A percentile compares a stretch with the other conserved stretches of the same genome.
These are phyloP conservation scores for Drosophila recens DNA, from an alignment of 2,888 invertebrate species.

Conservation along the genomic window DNA sequence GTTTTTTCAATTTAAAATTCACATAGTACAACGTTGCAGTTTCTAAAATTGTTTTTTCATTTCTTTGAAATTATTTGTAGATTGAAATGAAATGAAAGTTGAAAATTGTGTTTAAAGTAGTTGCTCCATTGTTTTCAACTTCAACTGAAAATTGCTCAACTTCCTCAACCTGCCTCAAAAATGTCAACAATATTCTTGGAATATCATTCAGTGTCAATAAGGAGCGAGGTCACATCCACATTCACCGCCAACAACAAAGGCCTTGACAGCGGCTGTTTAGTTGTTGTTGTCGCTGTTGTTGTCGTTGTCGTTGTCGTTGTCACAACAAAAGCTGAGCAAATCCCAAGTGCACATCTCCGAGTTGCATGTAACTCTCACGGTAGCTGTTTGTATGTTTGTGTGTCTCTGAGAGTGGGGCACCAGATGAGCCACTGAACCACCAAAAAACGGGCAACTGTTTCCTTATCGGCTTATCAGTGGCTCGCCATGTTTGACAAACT, in stretches of 20 bases:
- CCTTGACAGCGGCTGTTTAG: constrained; percentile 20
- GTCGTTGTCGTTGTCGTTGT: constrained; percentile 29
- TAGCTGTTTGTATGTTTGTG: constrained; percentile 27
- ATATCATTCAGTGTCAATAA: constrained; percentile 49
- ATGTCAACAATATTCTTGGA: constrained; percentile 38
- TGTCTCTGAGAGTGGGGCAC: neutral
- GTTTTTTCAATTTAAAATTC: constrained; percentile 9
- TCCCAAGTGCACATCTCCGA: constrained; percentile 43
- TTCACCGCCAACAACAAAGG: constrained; percentile 32
- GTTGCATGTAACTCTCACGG: constrained; percentile 64
- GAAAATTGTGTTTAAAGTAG: neutral
- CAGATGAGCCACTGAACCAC: constrained; percentile 6
- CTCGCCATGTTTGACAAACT: constrained; percentile 62
- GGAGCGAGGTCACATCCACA: constrained; percentile 20
- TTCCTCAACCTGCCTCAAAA: constrained; percentile 54
- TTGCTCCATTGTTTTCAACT: constrained; percentile 15
- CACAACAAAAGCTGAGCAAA: constrained; percentile 66
- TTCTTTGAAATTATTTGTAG: neutral
- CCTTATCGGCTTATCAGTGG: constrained; percentile 69
- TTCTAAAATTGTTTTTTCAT: neutral
- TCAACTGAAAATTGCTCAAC: constrained; percentile 37
- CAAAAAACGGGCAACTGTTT: constrained; percentile 52
- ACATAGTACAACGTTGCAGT: neutral
- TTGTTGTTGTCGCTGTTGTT: constrained; percentile 31
- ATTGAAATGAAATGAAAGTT: neutral